Conservation (phyloP, 1,140 invertebrate species). For the Calliphora vicina region DNA sequence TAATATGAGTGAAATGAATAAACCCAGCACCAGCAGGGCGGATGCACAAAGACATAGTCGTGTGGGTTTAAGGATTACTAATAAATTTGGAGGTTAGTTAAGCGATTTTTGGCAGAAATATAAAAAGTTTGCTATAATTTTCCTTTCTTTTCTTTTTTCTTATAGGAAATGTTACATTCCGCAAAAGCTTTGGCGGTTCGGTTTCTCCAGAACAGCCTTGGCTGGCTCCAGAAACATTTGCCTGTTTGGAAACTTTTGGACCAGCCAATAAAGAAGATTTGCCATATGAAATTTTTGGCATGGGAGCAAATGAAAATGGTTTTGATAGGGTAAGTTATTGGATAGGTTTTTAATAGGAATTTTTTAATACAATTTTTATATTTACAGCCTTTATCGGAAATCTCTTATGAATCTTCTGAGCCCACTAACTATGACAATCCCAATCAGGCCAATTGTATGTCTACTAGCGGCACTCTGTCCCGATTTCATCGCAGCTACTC, state of each 20-base stretch:
- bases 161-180: slow-evolving; percentile 43
- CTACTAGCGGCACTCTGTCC: slow-evolving; percentile 45
- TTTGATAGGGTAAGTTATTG: slow-evolving; percentile 52
- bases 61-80: slow-evolving; percentile 49
- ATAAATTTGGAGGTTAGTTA: slow-evolving; percentile 47
- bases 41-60: slow-evolving; percentile 55
- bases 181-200: slow-evolving; percentile 52
- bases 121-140: not conserved
- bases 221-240: slow-evolving; percentile 76
- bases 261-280: slow-evolving; percentile 67
- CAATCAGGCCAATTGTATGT: slow-evolving; percentile 43
- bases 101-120: not conserved
- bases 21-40: slow-evolving; percentile 58
- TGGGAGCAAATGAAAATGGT: slow-evolving; percentile 51
- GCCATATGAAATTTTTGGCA: slow-evolving; percentile 59
- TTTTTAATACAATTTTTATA: not conserved
- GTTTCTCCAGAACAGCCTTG: slow-evolving; percentile 65
- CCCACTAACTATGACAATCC: slow-evolving; percentile 56
- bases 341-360: not conserved
- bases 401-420: slow-evolving; percentile 60
- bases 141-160: not conserved
- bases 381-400: slow-evolving; percentile 56
- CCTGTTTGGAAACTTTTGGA: slow-evolving; percentile 78
- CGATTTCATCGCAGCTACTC: slow-evolving; percentile 62
- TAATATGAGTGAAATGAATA: slow-evolving; percentile 50